These are phyloP conservation scores for Gandaritis pyraliata DNA, from an alignment of 2,888 invertebrate genomes.

Conservation along the genomic window DNA sequence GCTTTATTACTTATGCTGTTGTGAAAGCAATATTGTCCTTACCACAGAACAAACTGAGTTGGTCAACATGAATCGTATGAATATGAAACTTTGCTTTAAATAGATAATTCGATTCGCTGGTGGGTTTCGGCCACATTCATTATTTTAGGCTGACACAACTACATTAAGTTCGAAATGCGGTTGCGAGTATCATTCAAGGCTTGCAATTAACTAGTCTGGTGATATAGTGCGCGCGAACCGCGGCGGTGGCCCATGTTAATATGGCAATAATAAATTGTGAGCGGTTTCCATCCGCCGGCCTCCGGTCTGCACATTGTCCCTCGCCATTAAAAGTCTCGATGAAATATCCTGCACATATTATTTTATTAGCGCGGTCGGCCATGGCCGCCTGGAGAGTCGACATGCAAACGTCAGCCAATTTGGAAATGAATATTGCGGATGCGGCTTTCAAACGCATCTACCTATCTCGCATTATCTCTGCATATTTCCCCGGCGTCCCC, in stretches of 20 bases:
- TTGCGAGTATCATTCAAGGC: constrained; percentile 75
- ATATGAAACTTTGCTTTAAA: constrained; percentile 28
- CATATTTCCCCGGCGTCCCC: constrained; percentile 64
- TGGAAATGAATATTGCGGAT: constrained; percentile 53
- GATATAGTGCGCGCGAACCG: constrained; percentile 69
- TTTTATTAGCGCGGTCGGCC: constrained; percentile 48
- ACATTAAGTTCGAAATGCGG: constrained; percentile 78
- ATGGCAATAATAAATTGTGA: constrained; percentile 79
- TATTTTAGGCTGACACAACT: constrained; percentile 72
- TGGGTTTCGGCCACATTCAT: constrained; percentile 63
- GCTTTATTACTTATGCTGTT: background rate
- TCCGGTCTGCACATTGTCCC: constrained; percentile 51
- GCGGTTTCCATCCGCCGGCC: constrained; percentile 63
- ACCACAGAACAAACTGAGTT: constrained; percentile 20
- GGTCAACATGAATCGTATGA: constrained; percentile 19
- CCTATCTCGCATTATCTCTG: constrained; percentile 52
- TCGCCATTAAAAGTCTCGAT: constrained; percentile 65
- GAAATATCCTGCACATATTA: constrained; percentile 64
- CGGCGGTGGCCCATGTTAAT: constrained; percentile 67
- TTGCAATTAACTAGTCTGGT: constrained; percentile 78
- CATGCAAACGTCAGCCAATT: constrained; percentile 44
- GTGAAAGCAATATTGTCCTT: constrained; percentile 13
- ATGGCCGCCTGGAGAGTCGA: constrained; percentile 41
- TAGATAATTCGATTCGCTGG: constrained; percentile 45
- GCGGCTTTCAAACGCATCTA: constrained; percentile 51